These are phyloP conservation scores for Scytalopus superciliaris DNA, from an alignment of 2,113 vertebrate genomes.

Conservation along the genomic window DNA sequence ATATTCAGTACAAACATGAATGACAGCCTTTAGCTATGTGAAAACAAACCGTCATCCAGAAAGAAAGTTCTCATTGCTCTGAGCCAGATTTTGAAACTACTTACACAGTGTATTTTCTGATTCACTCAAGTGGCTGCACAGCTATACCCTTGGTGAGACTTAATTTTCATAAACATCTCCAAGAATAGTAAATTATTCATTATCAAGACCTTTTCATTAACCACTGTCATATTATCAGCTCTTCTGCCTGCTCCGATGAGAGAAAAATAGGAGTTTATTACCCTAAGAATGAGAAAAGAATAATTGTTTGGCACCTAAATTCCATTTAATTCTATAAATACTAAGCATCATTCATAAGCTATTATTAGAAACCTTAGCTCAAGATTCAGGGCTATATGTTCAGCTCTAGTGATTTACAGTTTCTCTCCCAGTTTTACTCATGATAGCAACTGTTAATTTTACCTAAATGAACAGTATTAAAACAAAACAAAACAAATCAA, in stretches of 20 bases:
- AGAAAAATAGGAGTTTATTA: not conserved
- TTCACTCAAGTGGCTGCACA: not conserved
- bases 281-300: not conserved
- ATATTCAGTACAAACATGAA: not conserved
- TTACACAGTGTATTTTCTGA: not conserved
- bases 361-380: not conserved
- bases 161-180: constrained; percentile 33
- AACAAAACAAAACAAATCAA: not conserved
- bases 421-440: not conserved
- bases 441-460: not conserved
- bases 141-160: not conserved
- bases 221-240: not conserved
- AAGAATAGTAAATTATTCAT: constrained; percentile 58
- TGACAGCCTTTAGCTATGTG: not conserved
- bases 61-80: not conserved
- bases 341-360: not conserved
- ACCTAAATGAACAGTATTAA: not conserved
- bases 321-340: not conserved
- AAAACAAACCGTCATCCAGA: constrained; percentile 6
- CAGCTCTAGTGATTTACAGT: not conserved
- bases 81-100: not conserved
- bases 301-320: not conserved
- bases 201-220: constrained; percentile 51
- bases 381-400: not conserved
- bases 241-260: not conserved